phyloP scores from a whole-genome alignment of 2,113 vertebrate species.

The Sphyrna mokarran region DNA sequence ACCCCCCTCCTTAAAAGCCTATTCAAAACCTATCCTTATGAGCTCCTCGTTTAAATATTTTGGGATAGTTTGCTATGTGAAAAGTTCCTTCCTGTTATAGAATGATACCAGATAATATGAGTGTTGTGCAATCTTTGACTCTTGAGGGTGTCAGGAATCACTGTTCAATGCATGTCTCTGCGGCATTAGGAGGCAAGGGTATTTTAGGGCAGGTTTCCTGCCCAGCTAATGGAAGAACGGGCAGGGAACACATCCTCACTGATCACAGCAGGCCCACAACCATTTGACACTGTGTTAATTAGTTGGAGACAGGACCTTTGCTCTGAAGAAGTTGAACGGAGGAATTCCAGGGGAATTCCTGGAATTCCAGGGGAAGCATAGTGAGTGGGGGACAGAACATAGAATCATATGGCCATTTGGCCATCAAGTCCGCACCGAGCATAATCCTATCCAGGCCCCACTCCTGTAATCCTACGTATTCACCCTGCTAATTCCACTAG shows the following conservation, averaged over 20 bases:
- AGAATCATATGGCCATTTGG: too few species aligned
- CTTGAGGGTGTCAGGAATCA: background rate
- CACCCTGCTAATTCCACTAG: too few species aligned
- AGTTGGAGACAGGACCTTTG: background rate
- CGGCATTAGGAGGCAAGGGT: too few species aligned
- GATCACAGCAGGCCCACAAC: background rate
- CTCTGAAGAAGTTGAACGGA: too few species aligned
- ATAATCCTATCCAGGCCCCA: too few species aligned
- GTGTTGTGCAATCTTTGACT: background rate
- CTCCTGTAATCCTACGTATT: too few species aligned
- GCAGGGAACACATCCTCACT: background rate
- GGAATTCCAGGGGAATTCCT: too few species aligned
- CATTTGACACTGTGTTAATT: background rate
- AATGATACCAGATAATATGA: background rate
- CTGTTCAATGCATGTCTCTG: background rate
- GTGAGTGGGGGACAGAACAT: too few species aligned
- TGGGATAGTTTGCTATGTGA: background rate
- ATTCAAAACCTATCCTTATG: background rate
- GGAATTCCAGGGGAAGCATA: too few species aligned
- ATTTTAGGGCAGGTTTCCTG: background rate
- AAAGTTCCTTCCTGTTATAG: background rate
- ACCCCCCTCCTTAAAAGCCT: background rate
- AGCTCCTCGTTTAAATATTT: background rate
- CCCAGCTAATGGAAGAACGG: background rate
- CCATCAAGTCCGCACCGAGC: too few species aligned